Evolutionary conservation across 2,113 vertebrate species (phyloP).

Genomic region (Triplophysa dalaica): DNA sequence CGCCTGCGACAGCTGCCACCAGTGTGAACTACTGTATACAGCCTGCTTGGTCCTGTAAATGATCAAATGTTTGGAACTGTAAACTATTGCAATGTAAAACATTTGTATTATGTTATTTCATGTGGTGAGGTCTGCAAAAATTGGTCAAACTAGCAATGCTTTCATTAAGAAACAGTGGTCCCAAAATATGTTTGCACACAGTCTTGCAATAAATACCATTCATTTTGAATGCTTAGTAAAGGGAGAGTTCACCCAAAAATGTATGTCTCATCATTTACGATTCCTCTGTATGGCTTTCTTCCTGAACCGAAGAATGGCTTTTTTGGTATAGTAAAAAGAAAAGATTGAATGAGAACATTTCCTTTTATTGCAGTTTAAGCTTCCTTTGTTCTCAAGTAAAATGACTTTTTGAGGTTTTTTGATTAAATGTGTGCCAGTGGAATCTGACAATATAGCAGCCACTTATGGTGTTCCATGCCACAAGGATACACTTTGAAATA

Average conservation of each 20-base stretch:
- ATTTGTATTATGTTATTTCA: no score
- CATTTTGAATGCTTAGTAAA: no score
- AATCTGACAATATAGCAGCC: neutral
- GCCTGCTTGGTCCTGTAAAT: neutral
- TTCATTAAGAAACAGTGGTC: no score
- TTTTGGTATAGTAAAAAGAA: no score
- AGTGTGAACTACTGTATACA: neutral
- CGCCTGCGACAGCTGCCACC: slow-evolving; percentile 26
- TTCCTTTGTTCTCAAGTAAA: slow-evolving; percentile 30
- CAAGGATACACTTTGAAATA: slow-evolving; percentile 12
- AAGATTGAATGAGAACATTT: neutral
- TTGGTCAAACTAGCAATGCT: no score
- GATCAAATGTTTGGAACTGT: neutral
- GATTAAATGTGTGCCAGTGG: slow-evolving; percentile 10
- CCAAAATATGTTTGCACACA: no score
- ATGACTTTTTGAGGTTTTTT: neutral
- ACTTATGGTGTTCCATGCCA: neutral
- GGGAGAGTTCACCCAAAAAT: no score
- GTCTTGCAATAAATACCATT: no score
- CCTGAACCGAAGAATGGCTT: no score
- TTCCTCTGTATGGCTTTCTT: no score
- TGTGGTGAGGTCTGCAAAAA: no score
- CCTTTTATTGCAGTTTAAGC: neutral
- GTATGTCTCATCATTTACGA: no score
- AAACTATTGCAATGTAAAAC: neutral